Percentiles rank a stretch among this genome's conserved stretches.
These are phyloP conservation scores for Amphiprion percula DNA, from an alignment of 2,113 vertebrate species.

Conservation along the genomic window DNA sequence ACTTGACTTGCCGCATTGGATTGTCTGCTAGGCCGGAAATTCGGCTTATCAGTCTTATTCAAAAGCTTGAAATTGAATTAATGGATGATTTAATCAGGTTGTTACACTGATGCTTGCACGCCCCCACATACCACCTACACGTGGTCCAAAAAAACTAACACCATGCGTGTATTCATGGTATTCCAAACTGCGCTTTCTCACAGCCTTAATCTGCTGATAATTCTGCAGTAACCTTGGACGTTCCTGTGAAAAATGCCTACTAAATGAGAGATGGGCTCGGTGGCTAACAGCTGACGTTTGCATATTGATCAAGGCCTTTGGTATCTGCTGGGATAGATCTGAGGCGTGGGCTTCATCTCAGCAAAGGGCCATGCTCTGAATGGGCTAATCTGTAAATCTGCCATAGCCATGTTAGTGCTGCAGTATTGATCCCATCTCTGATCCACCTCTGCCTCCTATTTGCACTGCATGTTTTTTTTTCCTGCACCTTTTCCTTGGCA, in stretches of 20 bases:
- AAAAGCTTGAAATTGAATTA: conserved; percentile 66
- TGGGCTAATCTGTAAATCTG: conserved; percentile 77
- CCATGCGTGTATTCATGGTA: conserved; percentile 54
- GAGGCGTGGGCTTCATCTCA: conserved; percentile 33
- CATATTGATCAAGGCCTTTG: conserved; percentile 69
- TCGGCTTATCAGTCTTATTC: conserved; percentile 60
- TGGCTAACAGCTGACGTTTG: conserved; percentile 59
- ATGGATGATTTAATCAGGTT: conserved; percentile 65
- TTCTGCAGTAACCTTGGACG: conserved; percentile 67
- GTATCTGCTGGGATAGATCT: conserved; percentile 47
- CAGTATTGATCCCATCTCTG: conserved; percentile 72
- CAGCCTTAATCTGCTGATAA: conserved; percentile 57
- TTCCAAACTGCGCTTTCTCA: conserved; percentile 22
- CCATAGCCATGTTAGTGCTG: conserved; percentile 68
- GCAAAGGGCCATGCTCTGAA: conserved; percentile 37
- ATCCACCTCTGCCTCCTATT: conserved; percentile 65
- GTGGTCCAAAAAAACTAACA: conserved; percentile 18
- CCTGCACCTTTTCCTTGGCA: conserved; percentile 33
- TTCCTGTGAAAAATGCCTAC: conserved; percentile 54
- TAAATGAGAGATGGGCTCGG: conserved; percentile 47
- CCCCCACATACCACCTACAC: conserved; percentile 51
- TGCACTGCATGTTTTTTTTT: conserved; percentile 35
- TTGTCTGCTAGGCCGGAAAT: conserved; percentile 48
- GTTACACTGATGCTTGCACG: conserved; percentile 46
- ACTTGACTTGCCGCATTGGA: conserved; percentile 57